Conservation (phyloP, 2,888 invertebrate species). For the Argyresthia goedartella region DNA sequence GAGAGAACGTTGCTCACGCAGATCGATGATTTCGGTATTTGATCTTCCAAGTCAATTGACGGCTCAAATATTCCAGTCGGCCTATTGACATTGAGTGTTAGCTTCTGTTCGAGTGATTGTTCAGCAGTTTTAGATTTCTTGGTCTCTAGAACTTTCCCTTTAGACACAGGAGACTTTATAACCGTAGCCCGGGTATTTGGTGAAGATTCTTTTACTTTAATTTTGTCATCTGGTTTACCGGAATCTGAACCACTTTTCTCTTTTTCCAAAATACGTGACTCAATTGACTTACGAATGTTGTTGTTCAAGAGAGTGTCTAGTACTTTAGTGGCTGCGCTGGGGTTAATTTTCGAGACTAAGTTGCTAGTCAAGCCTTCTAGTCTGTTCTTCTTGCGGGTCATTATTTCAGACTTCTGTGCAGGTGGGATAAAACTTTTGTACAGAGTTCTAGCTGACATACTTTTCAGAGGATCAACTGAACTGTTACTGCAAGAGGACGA, state of each 20-base stretch:
- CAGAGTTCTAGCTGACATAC: conserved; percentile 60
- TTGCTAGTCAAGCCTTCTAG: conserved; percentile 72
- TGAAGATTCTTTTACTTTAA: conserved; percentile 36
- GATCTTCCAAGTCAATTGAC: conserved; percentile 76
- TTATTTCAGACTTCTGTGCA: conserved; percentile 67
- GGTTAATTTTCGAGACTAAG: conserved; percentile 73
- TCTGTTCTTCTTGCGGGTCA: conserved; percentile 74
- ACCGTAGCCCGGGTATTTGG: conserved; percentile 61
- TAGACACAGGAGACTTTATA: conserved; percentile 69
- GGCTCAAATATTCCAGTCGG: conserved; percentile 81
- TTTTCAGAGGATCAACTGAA: conserved; percentile 48
- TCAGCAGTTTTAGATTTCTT: conserved; percentile 52
- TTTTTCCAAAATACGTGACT: conserved; percentile 60
- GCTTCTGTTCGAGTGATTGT: conserved; percentile 25
- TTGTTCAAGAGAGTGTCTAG: conserved; percentile 62
- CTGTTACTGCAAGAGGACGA: conserved; percentile 16
- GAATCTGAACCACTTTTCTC: conserved; percentile 38
- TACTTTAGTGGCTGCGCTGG: conserved; percentile 63
- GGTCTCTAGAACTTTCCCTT: conserved; percentile 55
- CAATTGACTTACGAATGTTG: conserved; percentile 62
- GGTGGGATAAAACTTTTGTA: conserved; percentile 61
- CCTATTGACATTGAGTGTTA: conserved; percentile 56
- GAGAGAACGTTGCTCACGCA: conserved; percentile 42
- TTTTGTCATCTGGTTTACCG: conserved; percentile 41
- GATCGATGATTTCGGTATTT: conserved; percentile 72